phyloP scores from a whole-genome alignment of 1,140 invertebrate genomes.

The Eurosta solidaginis region DNA sequence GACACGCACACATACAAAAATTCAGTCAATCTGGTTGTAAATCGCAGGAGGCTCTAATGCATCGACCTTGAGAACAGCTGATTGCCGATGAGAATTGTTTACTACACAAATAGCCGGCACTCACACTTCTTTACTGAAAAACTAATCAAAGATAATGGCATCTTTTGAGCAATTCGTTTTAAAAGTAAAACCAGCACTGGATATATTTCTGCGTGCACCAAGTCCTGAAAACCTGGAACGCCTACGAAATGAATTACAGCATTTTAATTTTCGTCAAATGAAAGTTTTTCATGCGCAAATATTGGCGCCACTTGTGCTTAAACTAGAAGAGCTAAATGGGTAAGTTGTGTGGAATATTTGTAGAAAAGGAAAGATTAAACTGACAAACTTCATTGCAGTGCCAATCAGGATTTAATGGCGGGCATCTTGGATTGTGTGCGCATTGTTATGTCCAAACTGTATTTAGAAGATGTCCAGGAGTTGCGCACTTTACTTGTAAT shows the following conservation, averaged over 20 bases:
- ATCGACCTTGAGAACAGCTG: neutral
- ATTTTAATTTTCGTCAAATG: conserved; percentile 49
- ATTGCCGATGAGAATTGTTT: neutral
- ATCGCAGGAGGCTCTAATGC: neutral
- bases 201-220: conserved; percentile 46
- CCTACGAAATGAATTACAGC: conserved; percentile 44
- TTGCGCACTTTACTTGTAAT: conserved; percentile 49
- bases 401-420: conserved; percentile 48
- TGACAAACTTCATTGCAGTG: conserved; percentile 35
- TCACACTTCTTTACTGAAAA: neutral
- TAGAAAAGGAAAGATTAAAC: neutral
- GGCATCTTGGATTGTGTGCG: conserved; percentile 45
- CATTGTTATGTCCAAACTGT: conserved; percentile 43
- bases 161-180: conserved; percentile 50
- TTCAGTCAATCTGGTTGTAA: no score
- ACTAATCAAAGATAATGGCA: conserved; percentile 41
- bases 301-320: conserved; percentile 49
- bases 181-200: conserved; percentile 59
- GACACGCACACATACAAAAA: no score
- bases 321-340: conserved; percentile 48
- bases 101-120: neutral
- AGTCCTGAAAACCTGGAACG: conserved; percentile 39
- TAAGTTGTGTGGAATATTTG: conserved; percentile 19
- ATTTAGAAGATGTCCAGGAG: conserved; percentile 44
- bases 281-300: conserved; percentile 51